A percentile compares a stretch with the other conserved stretches of the same genome.
Conservation (phyloP, 2,113 vertebrate species). For the Phyllopteryx taeniolatus region DNA sequence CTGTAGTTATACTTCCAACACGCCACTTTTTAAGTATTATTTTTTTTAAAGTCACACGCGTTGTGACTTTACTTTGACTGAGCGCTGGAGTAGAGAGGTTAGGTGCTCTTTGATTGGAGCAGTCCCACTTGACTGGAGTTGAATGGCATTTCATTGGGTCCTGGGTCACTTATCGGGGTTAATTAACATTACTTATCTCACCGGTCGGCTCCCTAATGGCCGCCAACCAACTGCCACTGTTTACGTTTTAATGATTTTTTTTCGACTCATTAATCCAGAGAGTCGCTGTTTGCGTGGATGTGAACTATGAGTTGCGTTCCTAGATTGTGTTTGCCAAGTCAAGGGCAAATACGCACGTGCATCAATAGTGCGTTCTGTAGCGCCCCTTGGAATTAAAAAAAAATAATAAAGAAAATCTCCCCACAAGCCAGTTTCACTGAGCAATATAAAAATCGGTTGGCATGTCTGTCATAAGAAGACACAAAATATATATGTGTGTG, state of each 20-base stretch:
- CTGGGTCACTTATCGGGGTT: constrained; percentile 52
- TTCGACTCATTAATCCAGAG: constrained; percentile 49
- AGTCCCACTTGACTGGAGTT: constrained; percentile 17
- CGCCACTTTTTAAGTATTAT: not conserved
- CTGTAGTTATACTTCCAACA: not conserved
- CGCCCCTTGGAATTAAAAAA: not conserved
- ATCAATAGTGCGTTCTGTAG: not conserved
- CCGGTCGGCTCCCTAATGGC: constrained; percentile 32
- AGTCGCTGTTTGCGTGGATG: constrained; percentile 2
- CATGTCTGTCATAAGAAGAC: not conserved
- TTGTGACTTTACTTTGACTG: constrained; percentile 28
- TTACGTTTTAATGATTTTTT: constrained; percentile 48
- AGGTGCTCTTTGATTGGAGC: constrained; percentile 33
- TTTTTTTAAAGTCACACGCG: not conserved
- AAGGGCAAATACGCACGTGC: not conserved
- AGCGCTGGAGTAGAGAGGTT: constrained; percentile 2
- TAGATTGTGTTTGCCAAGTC: not conserved
- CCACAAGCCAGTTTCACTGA: not conserved
- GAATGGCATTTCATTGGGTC: constrained; percentile 27
- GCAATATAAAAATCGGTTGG: not conserved
- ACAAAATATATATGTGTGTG: not conserved
- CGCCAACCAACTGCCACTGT: constrained; percentile 53
- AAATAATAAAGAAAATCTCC: no score
- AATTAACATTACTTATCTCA: constrained; percentile 60
- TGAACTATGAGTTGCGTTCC: not conserved